Evolutionary conservation across 2,888 invertebrate species (phyloP).

Genomic region (Brachypterus glaber): DNA sequence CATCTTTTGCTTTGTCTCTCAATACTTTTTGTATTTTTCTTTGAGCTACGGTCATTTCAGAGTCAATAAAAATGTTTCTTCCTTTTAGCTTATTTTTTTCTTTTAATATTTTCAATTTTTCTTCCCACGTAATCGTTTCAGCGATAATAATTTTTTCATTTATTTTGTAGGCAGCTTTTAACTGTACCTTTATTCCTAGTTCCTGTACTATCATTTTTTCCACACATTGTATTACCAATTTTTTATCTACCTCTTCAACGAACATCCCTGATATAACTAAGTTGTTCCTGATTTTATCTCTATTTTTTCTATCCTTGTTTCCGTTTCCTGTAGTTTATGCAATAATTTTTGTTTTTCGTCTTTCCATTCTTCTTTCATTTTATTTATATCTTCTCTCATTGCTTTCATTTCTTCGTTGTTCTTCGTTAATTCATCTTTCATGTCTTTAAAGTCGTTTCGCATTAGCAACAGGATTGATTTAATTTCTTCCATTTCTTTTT

Average conservation of each 20-base stretch:
- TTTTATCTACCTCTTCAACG: neutral
- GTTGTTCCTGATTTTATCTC: neutral
- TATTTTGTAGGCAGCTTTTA: neutral
- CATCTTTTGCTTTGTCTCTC: neutral
- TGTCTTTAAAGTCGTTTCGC: neutral
- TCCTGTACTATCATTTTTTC: neutral
- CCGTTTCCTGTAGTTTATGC: neutral
- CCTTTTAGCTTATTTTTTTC: neutral
- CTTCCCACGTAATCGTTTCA: neutral
- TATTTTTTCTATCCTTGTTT: no score
- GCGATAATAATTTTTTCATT: neutral
- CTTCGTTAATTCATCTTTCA: neutral
- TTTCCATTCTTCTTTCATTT: neutral
- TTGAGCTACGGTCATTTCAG: neutral
- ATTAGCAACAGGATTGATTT: neutral
- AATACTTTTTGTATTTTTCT: neutral
- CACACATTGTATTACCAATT: neutral
- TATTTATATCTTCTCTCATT: neutral
- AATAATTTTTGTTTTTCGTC: neutral
- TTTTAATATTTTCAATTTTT: neutral
- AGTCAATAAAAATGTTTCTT: neutral
- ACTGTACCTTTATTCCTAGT: neutral
- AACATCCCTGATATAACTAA: neutral
- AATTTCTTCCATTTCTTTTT: neutral
- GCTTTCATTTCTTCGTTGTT: neutral